Evolutionary conservation across 2,113 vertebrate genomes (phyloP), one percentile per base, ranked within the genome.

Genomic region (Poeciliopsis retropinna): DNA sequence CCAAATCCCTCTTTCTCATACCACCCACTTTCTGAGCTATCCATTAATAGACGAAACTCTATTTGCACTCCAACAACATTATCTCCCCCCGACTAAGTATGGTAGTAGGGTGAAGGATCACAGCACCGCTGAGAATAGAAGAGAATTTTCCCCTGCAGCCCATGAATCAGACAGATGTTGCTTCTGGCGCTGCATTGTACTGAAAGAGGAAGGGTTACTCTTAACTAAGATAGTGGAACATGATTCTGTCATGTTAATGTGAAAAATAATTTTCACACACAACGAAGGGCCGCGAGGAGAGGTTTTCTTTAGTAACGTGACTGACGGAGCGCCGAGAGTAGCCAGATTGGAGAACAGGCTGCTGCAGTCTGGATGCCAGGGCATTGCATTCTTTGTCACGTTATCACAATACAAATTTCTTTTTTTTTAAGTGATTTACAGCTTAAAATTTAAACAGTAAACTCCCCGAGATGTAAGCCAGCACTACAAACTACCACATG

Each of bases 1-100:
- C 47, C 25, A 29, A 64, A 70, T 80, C 66, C 41, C 67, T 86
- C 60, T 74, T 79, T 88, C 81, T 85, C 75, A 79, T 73, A 77
- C 74, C 79, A 78, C 81, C 82, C 79, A 73, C 79, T 87, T 86
- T 70, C 61, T 60, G n/a, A 74, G 70, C 47, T 68, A 68, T 73
- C 88, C 85, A 79, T 78, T 87, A 90, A 84, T 86, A 91, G 87
- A 66, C 29, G 83, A 74, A 86, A 78, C 68, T 72, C 72, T 64
- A 81, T 80, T 85, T 83, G 75, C 67, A n/a, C 70, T 88, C 67
- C 75, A 34, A 69, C 67, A 79, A 70, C 68, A 44, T 80, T 70
- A 83, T 86, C 78, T 85, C 70, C 62, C 62, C 67, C 83, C 75
- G 81, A 68, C 91, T 89, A 90, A 90, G 89, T 91, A 84, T 86